Conservation (phyloP, 2,113 vertebrate genomes). For the Malaclemys terrapin region DNA sequence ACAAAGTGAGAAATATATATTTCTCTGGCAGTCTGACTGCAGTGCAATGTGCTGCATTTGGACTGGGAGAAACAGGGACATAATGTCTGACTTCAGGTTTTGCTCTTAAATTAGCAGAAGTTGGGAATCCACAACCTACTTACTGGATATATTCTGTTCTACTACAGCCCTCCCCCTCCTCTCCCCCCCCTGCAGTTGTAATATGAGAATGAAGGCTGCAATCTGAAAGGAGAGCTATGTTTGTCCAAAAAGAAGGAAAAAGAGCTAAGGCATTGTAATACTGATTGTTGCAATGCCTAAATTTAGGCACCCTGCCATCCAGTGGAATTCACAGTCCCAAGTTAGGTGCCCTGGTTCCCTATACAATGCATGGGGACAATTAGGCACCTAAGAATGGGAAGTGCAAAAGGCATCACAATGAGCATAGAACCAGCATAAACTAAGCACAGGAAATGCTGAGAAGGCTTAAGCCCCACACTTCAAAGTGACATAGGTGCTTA, state of each 20-base stretch:
- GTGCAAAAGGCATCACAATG: neutral
- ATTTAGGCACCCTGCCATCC: neutral
- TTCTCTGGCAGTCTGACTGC: neutral
- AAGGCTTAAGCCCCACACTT: neutral
- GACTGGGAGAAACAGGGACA: neutral
- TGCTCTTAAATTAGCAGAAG: neutral
- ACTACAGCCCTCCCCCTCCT: neutral
- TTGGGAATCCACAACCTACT: neutral
- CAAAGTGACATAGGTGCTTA: neutral
- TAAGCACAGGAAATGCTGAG: neutral
- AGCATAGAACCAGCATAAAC: neutral
- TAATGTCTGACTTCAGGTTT: neutral
- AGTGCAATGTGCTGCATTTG: neutral
- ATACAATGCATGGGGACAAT: neutral
- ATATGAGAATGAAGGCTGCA: neutral
- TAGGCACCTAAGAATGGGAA: neutral
- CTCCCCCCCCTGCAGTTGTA: neutral
- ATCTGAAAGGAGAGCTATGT: neutral
- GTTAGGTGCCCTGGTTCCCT: neutral
- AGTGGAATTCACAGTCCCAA: neutral
- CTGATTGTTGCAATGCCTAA: neutral
- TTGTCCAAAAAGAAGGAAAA: neutral
- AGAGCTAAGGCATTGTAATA: neutral
- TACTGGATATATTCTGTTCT: neutral
- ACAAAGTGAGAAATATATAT: neutral